Conservation (phyloP, 1,140 invertebrate species). For the Neodiprion pinetum region DNA sequence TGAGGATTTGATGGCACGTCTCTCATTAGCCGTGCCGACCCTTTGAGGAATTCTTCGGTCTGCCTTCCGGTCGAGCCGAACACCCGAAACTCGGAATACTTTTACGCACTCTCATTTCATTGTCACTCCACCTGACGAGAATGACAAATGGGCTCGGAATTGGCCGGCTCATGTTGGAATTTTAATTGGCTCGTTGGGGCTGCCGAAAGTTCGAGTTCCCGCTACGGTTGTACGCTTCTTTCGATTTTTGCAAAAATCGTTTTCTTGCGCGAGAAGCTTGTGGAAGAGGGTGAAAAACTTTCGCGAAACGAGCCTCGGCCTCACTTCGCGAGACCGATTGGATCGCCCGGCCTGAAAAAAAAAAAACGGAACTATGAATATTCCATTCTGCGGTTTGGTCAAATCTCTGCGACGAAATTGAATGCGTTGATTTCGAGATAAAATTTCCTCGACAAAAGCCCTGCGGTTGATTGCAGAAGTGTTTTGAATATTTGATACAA, state of each 20-base stretch:
- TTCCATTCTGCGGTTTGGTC: too few species aligned
- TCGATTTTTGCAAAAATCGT: background rate
- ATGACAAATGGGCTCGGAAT: conserved; percentile 28
- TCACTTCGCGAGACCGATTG: too few species aligned
- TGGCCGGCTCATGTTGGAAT: conserved; percentile 16
- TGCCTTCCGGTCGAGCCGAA: conserved; percentile 22
- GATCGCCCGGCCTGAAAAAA: background rate
- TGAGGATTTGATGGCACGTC: conserved; percentile 22
- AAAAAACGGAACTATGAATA: background rate
- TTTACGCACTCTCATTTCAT: conserved; percentile 20
- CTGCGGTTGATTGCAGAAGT: background rate
- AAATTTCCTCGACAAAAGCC: background rate
- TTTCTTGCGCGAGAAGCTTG: background rate
- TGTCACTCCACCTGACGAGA: conserved; percentile 23
- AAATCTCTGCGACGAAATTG: too few species aligned
- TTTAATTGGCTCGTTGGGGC: background rate
- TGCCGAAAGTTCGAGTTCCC: conserved; percentile 15
- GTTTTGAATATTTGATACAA: conserved; percentile 1
- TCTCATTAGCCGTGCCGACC: conserved; percentile 22
- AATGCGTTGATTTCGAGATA: too few species aligned
- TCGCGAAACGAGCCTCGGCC: too few species aligned
- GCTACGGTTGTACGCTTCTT: background rate
- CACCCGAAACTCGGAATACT: background rate
- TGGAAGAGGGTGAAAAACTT: too few species aligned
- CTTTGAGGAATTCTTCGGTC: conserved; percentile 28